Percentiles rank a stretch among this genome's conserved stretches.
Evolutionary conservation across 1,140 invertebrate species (phyloP).

Genomic region (Drosophila melanica): DNA sequence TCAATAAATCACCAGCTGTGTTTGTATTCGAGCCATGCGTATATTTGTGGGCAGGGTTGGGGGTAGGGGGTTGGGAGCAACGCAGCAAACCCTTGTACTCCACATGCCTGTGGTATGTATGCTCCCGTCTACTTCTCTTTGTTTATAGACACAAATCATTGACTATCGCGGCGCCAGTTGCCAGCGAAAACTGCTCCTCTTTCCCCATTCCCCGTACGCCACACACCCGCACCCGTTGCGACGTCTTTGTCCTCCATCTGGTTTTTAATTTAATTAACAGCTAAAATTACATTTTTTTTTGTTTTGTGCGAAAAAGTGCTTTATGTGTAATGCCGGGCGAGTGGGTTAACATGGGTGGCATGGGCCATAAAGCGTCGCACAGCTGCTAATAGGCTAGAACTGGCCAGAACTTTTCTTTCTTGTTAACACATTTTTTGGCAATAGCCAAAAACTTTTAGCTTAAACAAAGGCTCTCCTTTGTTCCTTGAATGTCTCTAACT

Average conservation of each 20-base stretch:
- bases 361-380: conserved; percentile 61
- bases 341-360: conserved; percentile 18
- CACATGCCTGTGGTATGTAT: conserved; percentile 68
- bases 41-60: conserved; percentile 14
- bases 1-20: conserved; percentile 82
- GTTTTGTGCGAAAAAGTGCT: conserved; percentile 26
- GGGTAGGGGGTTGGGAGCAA: not conserved
- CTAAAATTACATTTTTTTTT: conserved; percentile 73
- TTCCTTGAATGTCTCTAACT: conserved; percentile 48
- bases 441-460: conserved; percentile 62
- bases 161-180: conserved; percentile 73
- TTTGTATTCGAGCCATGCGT: conserved; percentile 56
- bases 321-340: conserved; percentile 5
- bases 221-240: not conserved
- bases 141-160: conserved; percentile 82
- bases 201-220: not conserved
- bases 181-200: conserved; percentile 32
- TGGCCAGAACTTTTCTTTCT: conserved; percentile 63
- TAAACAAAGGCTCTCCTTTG: conserved; percentile 35
- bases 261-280: conserved; percentile 79
- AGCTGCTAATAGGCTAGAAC: conserved; percentile 68
- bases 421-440: conserved; percentile 70
- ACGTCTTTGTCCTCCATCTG: conserved; percentile 7
- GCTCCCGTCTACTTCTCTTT: conserved; percentile 56
- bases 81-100: conserved; percentile 54